These are phyloP conservation scores for Microctonus aethiopoides DNA, from an alignment of 2,888 invertebrate genomes.

Conservation along the genomic window DNA sequence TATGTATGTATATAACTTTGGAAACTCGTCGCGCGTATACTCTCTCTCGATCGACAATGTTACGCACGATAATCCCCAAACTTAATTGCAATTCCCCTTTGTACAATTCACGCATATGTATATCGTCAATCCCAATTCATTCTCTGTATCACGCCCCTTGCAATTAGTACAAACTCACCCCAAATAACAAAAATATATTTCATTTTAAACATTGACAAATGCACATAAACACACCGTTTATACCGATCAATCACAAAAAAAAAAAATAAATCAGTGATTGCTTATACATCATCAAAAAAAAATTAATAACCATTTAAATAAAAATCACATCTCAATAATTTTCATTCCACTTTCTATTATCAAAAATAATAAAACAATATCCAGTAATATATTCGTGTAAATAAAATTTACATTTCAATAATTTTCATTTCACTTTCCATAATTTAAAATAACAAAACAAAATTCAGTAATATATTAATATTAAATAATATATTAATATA, in stretches of 20 bases:
- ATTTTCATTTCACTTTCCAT: no score
- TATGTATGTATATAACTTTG: constrained; percentile 17
- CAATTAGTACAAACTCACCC: not conserved
- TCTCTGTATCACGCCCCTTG: not conserved
- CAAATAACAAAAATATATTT: not conserved
- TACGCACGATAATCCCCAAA: constrained; percentile 42
- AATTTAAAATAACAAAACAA: no score
- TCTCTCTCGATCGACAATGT: constrained; percentile 28
- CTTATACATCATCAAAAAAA: no score
- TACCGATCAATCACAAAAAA: no score
- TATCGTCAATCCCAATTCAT: not conserved
- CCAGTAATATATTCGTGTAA: no score
- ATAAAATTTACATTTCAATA: no score
- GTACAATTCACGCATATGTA: constrained; percentile 28
- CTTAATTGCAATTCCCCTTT: constrained; percentile 43
- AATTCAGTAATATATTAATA: no score
- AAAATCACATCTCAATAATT: no score
- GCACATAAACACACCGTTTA: not conserved
- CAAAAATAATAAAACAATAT: not conserved
- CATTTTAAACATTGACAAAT: not conserved
- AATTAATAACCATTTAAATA: no score
- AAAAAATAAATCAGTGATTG: not conserved
- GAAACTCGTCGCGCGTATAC: constrained; percentile 28
- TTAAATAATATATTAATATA: no score
- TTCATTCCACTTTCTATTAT: no score